A percentile compares a stretch with the other conserved stretches of the same genome.
phyloP scores from a whole-genome alignment of 2,888 invertebrate species.

The Yponomeuta malinellus region DNA sequence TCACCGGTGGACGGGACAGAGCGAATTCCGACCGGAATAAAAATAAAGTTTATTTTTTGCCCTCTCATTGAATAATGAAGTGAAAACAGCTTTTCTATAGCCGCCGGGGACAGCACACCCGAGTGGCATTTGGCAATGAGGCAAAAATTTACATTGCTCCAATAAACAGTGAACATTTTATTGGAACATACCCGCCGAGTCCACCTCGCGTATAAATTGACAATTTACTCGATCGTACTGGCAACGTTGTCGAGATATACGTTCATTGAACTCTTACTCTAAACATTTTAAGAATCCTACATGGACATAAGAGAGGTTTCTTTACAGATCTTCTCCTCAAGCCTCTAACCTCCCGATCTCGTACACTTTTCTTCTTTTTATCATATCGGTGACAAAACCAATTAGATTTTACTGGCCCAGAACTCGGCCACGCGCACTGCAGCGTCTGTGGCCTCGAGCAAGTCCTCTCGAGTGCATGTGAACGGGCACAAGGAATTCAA shows the following conservation, averaged over 20 bases:
- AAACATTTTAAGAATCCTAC: background rate
- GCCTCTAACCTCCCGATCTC: too few relatives aligned
- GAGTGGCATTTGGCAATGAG: background rate
- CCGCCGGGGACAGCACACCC: background rate
- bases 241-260: background rate
- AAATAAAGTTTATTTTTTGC: background rate
- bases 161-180: background rate
- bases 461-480: too few relatives aligned
- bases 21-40: background rate
- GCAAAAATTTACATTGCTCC: background rate
- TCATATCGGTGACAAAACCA: too few relatives aligned
- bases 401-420: too few relatives aligned
- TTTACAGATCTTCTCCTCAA: too few relatives aligned
- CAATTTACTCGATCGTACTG: background rate
- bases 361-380: too few relatives aligned
- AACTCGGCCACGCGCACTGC: too few relatives aligned
- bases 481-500: too few relatives aligned
- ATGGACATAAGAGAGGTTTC: too few relatives aligned
- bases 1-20: background rate
- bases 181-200: background rate
- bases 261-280: background rate
- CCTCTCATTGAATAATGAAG: constrained; percentile 3
- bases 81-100: constrained; percentile 3
- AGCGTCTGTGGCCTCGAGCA: too few relatives aligned
- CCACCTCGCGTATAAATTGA: background rate